phyloP scores from a whole-genome alignment of 2,888 invertebrate species.

The Lapara coniferarum region DNA sequence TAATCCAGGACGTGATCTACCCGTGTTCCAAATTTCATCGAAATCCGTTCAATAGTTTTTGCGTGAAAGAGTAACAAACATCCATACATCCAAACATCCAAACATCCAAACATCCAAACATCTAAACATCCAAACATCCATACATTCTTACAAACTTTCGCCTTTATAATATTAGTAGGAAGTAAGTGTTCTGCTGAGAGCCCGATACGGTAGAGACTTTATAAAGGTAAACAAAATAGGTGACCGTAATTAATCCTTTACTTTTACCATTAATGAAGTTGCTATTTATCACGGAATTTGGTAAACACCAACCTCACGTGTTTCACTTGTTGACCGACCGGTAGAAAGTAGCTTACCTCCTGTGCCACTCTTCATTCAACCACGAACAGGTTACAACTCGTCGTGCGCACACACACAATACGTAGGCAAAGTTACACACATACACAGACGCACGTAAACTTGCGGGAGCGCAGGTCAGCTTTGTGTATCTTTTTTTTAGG shows the following conservation, averaged over 20 bases:
- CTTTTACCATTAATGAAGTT: slow-evolving; percentile 7
- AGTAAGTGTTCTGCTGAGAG: no score
- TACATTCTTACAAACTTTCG: no score
- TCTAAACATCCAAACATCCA: no score
- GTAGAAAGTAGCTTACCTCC: slow-evolving; percentile 82
- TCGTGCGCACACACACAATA: slow-evolving; percentile 63
- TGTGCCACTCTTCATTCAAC: slow-evolving; percentile 80
- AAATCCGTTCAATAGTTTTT: no score
- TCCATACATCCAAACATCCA: no score
- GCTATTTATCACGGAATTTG: slow-evolving; percentile 39
- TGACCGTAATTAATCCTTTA: neutral
- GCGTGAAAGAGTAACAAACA: no score
- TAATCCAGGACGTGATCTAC: no score
- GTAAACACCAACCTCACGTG: slow-evolving; percentile 62
- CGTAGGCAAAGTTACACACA: slow-evolving; percentile 46
- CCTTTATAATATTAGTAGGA: no score
- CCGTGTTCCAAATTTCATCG: no score
- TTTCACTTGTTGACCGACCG: slow-evolving; percentile 54
- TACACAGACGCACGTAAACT: slow-evolving; percentile 50
- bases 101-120: no score
- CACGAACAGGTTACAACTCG: slow-evolving; percentile 77
- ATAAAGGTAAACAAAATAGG: no score
- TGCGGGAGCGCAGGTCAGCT: slow-evolving; percentile 73
- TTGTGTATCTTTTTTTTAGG: slow-evolving; percentile 65
- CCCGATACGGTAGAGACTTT: no score